Base-by-base conservation (phyloP, 2,797 vertebrate genomes). In the Orientallactaga sibirica region DNA sequence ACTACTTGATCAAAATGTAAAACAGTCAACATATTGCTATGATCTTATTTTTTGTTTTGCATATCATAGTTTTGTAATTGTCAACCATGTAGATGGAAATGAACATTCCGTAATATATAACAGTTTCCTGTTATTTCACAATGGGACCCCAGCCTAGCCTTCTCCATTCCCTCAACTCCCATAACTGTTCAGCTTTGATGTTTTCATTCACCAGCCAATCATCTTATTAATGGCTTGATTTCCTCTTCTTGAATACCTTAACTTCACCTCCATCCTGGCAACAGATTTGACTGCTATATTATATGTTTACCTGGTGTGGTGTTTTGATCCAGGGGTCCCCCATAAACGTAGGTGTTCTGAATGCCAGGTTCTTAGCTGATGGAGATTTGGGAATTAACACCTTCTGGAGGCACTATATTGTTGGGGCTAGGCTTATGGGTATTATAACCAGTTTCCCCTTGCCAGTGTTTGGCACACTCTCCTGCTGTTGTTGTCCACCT, bases 11-110 rank as follows among this genome's bases (percentile, higher is more conserved):
- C 25, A 55, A 93, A 86, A 75, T 48, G 41, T 76, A 25, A 73
- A 76, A 78, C 79, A 48, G 76, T 62, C 48, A 90, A 90, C 18
- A 88, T 29, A 24, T 74, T 27, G 81, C 90, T 71, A 88, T 25
- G 12, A 75, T 77, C 29, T 48, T 77, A 9, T 29, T 52, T 78
- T 41, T 62, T 88, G 22, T n/a, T 67, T 18, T 70, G n/a, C 2
- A 66, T 55, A 24, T 33, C 29, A 61, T 43, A 9, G 3, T 33
- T 80, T 37, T 7, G 77, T 74, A 68, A 75, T 41, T 24, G 70
- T 61, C n/a, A 27, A 52, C 27, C 22, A 83, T 76, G 79, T 71
- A 61, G n/a, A n/a, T 66, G 52, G 62, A 66, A 37, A 41, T 11
- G 73, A 55, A 20, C 20, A 14, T 25, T 29, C 10, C n/a, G 43